Percentiles rank a stretch among this genome's conserved stretches.
Conservation (phyloP, 2,113 vertebrate species). For the Tringa solitaria region DNA sequence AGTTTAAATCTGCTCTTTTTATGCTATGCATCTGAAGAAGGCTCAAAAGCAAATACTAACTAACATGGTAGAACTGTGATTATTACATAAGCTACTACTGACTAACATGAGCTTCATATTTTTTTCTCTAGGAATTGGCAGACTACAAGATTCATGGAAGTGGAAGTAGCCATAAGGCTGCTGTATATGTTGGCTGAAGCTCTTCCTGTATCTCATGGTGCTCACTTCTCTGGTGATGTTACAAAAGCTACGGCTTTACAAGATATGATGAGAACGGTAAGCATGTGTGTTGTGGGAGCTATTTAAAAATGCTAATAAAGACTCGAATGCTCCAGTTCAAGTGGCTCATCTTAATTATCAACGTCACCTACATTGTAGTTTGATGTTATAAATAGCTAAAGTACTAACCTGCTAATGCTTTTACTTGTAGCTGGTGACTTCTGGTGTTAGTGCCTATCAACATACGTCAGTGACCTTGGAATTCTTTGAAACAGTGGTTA, state of each 20-base stretch:
- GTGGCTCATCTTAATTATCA: neutral
- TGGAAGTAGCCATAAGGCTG: slow-evolving; percentile 93
- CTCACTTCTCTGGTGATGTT: slow-evolving; percentile 93
- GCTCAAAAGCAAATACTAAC: neutral
- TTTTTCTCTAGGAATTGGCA: slow-evolving; percentile 86
- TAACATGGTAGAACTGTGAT: neutral
- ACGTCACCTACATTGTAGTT: neutral
- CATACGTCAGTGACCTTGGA: slow-evolving; percentile 93
- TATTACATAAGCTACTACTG: neutral
- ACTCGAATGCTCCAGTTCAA: neutral
- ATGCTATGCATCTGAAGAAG: neutral
- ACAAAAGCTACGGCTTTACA: slow-evolving; percentile 92
- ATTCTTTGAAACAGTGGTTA: slow-evolving; percentile 95
- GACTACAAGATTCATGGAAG: slow-evolving; percentile 90
- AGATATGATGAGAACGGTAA: slow-evolving; percentile 97
- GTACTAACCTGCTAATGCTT: slow-evolving; percentile 18
- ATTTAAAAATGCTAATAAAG: neutral
- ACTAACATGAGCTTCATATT: neutral
- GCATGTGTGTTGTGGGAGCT: slow-evolving; percentile 24
- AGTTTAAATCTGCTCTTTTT: neutral
- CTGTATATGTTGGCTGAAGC: slow-evolving; percentile 98
- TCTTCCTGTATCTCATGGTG: slow-evolving; percentile 92
- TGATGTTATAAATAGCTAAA: neutral
- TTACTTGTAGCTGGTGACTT: slow-evolving; percentile 85
- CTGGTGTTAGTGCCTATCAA: slow-evolving; percentile 91